phyloP scores from a whole-genome alignment of 1,140 invertebrate genomes.

The Bombus turneri region DNA sequence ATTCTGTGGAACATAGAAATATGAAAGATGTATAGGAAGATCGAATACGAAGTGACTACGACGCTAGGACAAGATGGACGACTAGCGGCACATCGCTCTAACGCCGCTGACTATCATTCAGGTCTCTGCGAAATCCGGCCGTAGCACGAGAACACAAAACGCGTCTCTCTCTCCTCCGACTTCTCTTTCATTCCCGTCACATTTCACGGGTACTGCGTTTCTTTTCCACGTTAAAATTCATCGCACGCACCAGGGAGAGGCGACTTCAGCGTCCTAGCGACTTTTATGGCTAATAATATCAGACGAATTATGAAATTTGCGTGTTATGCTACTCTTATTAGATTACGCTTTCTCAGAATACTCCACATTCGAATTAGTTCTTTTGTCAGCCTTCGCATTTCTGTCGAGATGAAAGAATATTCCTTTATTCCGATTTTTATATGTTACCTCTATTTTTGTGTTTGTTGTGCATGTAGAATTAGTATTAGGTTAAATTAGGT shows the following conservation, averaged over 20 bases:
- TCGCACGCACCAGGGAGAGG: neutral
- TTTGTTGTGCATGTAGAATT: no score
- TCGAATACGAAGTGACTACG: conserved; percentile 15
- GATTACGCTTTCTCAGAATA: neutral
- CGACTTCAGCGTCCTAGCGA: conserved; percentile 7
- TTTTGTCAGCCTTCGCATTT: no score
- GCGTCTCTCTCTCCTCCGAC: neutral
- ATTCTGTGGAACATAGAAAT: no score
- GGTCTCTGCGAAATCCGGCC: conserved; percentile 18
- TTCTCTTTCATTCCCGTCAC: conserved; percentile 43
- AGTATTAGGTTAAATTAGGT: no score
- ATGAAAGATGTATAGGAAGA: neutral
- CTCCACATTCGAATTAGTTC: neutral
- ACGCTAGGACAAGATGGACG: conserved; percentile 49
- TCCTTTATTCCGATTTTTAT: neutral
- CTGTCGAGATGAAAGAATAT: no score
- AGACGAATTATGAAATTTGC: neutral
- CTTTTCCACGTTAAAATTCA: conserved; percentile 37
- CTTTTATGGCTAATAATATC: neutral
- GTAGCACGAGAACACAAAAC: neutral
- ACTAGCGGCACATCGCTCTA: conserved; percentile 50
- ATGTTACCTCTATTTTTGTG: no score
- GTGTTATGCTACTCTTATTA: neutral
- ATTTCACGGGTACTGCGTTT: conserved; percentile 28
- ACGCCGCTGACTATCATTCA: conserved; percentile 41